These are phyloP conservation scores for Xenopus petersii DNA, from an alignment of 2,797 vertebrate genomes.

Conservation along the genomic window DNA sequence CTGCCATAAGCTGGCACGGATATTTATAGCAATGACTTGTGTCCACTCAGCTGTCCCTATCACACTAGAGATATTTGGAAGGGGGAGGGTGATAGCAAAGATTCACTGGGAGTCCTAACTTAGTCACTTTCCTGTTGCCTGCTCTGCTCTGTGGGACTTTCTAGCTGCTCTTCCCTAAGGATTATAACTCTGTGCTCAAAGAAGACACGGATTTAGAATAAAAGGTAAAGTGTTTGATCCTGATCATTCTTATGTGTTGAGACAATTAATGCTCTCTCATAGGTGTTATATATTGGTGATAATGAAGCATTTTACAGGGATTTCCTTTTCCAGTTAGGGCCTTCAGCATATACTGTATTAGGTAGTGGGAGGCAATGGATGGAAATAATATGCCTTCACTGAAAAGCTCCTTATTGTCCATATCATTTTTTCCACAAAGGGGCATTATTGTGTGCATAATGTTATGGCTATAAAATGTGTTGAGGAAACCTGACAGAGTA, in stretches of 20 bases:
- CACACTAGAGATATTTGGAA: constrained; percentile 55
- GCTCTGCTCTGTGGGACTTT: constrained; percentile 40
- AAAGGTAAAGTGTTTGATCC: constrained; percentile 26
- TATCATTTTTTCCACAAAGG: too few species aligned
- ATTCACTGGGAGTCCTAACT: constrained; percentile 21
- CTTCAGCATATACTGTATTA: too few species aligned
- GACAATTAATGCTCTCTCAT: too few species aligned
- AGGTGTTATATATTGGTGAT: too few species aligned
- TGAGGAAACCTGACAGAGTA: too few species aligned
- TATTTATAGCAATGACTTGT: constrained; percentile 86
- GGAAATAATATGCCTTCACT: too few species aligned
- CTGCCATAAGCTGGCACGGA: constrained; percentile 50
- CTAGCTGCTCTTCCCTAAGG: constrained; percentile 13
- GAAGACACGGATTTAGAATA: constrained; percentile 6
- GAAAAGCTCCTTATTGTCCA: too few species aligned
- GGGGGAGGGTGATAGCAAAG: constrained; percentile 51
- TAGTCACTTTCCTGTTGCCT: constrained; percentile 23
- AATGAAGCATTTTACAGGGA: too few species aligned
- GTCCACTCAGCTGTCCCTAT: constrained; percentile 74
- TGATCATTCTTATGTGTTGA: background rate
- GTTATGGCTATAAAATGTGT: too few species aligned
- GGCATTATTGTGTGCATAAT: too few species aligned
- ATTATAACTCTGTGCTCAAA: constrained; percentile 22
- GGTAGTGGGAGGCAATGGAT: too few species aligned
- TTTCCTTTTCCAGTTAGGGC: too few species aligned